These are phyloP conservation scores for Hylaeus anthracinus DNA, from an alignment of 1,140 invertebrate genomes.

Conservation along the genomic window DNA sequence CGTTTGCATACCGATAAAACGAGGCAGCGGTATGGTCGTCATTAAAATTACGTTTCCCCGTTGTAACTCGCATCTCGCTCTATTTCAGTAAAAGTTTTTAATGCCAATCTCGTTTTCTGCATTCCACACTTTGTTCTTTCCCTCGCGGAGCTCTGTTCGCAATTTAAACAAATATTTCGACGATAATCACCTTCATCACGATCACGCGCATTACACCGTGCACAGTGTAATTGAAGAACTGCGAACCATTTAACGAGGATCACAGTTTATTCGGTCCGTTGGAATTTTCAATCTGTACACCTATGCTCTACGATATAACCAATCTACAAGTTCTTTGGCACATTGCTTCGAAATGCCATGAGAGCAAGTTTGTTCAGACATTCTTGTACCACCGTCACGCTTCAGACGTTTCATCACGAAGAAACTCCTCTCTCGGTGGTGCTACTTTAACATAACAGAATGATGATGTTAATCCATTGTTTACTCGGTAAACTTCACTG, in stretches of 20 bases:
- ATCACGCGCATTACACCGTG: background rate
- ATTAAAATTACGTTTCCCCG: slow-evolving; percentile 38
- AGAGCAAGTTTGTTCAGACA: too few relatives aligned
- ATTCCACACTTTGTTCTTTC: background rate
- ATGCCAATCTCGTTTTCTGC: slow-evolving; percentile 18
- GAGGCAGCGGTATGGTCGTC: slow-evolving; percentile 16
- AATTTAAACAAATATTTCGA: slow-evolving; percentile 6
- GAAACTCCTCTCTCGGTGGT: too few relatives aligned
- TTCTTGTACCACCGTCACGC: too few relatives aligned
- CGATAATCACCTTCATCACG: background rate
- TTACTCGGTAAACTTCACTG: too few relatives aligned
- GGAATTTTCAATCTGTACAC: too few relatives aligned
- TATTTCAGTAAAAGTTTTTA: slow-evolving; percentile 12
- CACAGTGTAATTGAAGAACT: background rate
- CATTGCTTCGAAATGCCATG: too few relatives aligned
- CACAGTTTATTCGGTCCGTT: too few relatives aligned
- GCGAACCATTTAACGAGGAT: background rate
- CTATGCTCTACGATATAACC: too few relatives aligned
- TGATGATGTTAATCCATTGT: too few relatives aligned
- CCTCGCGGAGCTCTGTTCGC: background rate
- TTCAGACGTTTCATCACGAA: too few relatives aligned
- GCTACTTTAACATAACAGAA: too few relatives aligned
- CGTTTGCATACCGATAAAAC: slow-evolving; percentile 20
- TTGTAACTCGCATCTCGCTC: slow-evolving; percentile 10
- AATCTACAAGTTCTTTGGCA: too few relatives aligned